Conservation (phyloP, 2,113 vertebrate genomes). For the Cephalopholis sonnerati region DNA sequence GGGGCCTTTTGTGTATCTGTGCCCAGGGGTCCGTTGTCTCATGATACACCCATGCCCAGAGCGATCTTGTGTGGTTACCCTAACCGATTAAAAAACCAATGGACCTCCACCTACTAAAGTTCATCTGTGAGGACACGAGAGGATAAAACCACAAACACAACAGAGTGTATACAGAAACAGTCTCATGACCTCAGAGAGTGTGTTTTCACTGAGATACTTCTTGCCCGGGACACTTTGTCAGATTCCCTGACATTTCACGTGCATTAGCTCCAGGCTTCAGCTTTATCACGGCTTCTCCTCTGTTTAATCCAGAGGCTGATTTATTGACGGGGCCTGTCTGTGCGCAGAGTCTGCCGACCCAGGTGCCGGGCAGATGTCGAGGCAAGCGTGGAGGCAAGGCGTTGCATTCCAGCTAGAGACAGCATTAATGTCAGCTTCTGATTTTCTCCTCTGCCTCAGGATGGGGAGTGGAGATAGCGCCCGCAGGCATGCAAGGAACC, state of each 20-base stretch:
- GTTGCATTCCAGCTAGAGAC: conserved; percentile 53
- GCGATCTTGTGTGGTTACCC: too few species aligned
- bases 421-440: conserved; percentile 54
- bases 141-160: conserved; percentile 37
- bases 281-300: conserved; percentile 59
- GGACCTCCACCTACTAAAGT: conserved; percentile 16
- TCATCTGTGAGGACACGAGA: conserved; percentile 29
- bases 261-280: conserved; percentile 58
- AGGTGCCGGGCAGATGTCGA: conserved; percentile 78
- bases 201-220: conserved; percentile 55
- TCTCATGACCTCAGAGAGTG: conserved; percentile 35
- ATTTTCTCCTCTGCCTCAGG: conserved; percentile 35
- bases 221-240: conserved; percentile 43
- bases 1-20: too few species aligned
- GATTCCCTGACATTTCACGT: conserved; percentile 50
- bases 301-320: conserved; percentile 72
- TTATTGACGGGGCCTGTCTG: conserved; percentile 59
- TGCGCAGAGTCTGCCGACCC: conserved; percentile 38
- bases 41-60: too few species aligned
- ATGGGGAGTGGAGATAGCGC: conserved; percentile 19
- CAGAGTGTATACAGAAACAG: conserved; percentile 22
- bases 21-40: too few species aligned
- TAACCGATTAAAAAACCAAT: not conserved
- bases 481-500: conserved; percentile 31
- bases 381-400: conserved; percentile 32